Evolutionary conservation across 2,113 vertebrate genomes (phyloP), one percentile per base, ranked within the genome.

Genomic region (Eulemur macaco): DNA sequence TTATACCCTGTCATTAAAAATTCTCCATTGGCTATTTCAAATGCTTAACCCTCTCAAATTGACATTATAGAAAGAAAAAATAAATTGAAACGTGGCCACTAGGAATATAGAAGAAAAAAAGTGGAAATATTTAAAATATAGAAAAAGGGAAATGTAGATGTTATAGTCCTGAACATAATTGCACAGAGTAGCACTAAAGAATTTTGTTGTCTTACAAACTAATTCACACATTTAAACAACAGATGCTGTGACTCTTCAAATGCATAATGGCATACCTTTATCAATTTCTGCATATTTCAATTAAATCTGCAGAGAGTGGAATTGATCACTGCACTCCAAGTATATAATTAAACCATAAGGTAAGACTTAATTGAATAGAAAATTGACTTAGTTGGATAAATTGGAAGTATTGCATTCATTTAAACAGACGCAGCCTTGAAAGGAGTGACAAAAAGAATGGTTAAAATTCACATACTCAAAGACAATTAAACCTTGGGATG

Each of bases 261-360:
- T 50, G 45, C 27, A 68, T 56, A 93, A 91, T 89, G 56, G n/a
- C 69, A 80, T n/a, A 63, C 37, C 8, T 96, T 96, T 94, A 76
- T 91, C 83, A 97, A 84, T 64, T 94, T 93, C 45, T 93, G 14
- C 18, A 87, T 47, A 93, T 93, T 96, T 94, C 89, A 96, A 86
- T 96, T 96, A 94, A 93, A 93, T 92, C 39, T 77, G 84, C 77
- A 84, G 14, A 86, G 78, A 93, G n/a, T 64, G 73, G 81, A 96
- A 97, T 69, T 96, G 86, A 97, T 96, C 87, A 87, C 27, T 94
- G 27, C 11, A 91, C 52, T 92, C 34, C 31, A 89, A 96, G n/a
- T 85, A 80, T 90, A 78, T 69, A 87, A 73, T 45, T 92, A 81
- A 94, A 96, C 58, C 92, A 83, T 91, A 95, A 96, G 60, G 68